Evolutionary conservation across 2,888 invertebrate species (phyloP), one percentile per base, ranked within the genome.

Genomic region (Synanthedon vespiformis): DNA sequence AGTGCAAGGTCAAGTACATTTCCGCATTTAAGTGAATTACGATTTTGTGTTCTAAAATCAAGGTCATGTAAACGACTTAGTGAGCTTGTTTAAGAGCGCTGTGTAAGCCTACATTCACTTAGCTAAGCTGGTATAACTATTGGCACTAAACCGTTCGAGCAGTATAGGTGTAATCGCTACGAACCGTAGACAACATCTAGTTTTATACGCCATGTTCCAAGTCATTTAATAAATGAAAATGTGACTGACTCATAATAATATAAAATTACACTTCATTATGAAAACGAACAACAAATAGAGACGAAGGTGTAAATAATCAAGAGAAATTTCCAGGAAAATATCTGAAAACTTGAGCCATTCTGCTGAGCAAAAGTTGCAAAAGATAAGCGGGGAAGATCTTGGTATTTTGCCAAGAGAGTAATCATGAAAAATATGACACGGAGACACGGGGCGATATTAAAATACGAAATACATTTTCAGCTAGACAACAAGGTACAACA

Each of bases 351-450:
- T 65, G 62, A 67, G 63, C 56, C 61, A 68, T 69, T 65, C 58
- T 67, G 67, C 72, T 69, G 64, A 72, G 73, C 71, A 71, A 77
- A 75, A 74, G 74, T 78, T 75, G 68, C 70, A 70, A 73, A 77
- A 80, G 80, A 80, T 82, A 82, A 78, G 77, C 77, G 77, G 71
- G 62, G 68, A 65, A 73, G 75, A 77, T 76, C 72, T 79, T 83
- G 82, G 80, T 77, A 69, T 73, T 74, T 74, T 80, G 82, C 83
- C 83, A 83, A 77, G 71, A 74, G 73, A 74, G 73, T 79, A 78
- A 80, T 82, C 80, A 79, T 77, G 80, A 80, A 78, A 80, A 80
- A 79, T 80, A 78, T 76, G 77, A 80, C 77, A 71, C 63, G 64
- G 64, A 67, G 72, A 76, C 70, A 76, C 67, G 70, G 75, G 65